phyloP scores from a whole-genome alignment of 2,113 vertebrate species.

The Spea multiplicata region DNA sequence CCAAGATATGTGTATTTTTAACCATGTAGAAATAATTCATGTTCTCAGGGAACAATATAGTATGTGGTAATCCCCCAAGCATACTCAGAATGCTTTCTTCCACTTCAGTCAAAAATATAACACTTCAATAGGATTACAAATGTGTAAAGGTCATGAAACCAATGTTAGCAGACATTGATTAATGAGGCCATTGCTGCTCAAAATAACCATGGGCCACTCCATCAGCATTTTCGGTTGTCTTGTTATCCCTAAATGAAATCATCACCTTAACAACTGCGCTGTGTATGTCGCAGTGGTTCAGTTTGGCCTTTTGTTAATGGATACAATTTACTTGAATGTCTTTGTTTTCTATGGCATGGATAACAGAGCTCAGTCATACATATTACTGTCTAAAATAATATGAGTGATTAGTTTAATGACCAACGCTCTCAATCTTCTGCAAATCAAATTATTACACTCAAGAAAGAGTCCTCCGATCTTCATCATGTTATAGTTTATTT shows the following conservation, averaged over 20 bases:
- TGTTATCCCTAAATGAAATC: constrained; percentile 48
- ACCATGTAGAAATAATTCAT: background rate
- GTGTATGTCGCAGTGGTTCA: constrained; percentile 21
- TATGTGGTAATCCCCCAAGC: constrained; percentile 7
- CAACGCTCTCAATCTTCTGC: constrained; percentile 17
- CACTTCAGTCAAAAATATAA: constrained; percentile 22
- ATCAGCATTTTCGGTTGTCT: constrained; percentile 46
- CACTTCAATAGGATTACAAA: constrained; percentile 42
- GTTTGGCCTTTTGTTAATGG: constrained; percentile 22
- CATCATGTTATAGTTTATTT: constrained; percentile 10
- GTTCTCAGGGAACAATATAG: background rate
- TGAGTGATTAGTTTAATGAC: constrained; percentile 39
- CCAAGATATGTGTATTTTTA: background rate
- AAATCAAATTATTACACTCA: constrained; percentile 25
- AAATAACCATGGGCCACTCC: constrained; percentile 41
- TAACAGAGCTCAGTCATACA: constrained; percentile 14
- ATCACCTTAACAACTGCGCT: constrained; percentile 49
- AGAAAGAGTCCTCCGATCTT: constrained; percentile 13
- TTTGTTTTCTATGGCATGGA: constrained; percentile 9
- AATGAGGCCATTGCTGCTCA: constrained; percentile 45
- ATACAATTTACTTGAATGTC: constrained; percentile 35
- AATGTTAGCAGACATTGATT: constrained; percentile 45
- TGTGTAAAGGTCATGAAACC: constrained; percentile 40
- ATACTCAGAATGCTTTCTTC: constrained; percentile 16
- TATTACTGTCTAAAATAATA: constrained; percentile 26